phyloP scores from a whole-genome alignment of 64 coral and sea anemone genomes.

The Pocillopora damicornis region DNA sequence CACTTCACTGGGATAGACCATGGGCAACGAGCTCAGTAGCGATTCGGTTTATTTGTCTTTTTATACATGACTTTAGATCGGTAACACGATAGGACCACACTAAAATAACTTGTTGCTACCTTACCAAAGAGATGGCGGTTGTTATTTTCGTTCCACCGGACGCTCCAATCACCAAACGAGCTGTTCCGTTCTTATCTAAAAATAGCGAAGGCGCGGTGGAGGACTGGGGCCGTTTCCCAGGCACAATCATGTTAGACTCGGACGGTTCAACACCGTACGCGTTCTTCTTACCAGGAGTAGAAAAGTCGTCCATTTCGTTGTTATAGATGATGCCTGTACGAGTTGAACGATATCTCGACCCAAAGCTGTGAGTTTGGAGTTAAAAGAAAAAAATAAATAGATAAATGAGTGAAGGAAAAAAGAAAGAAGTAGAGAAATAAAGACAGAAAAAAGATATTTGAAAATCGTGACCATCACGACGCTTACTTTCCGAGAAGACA shows the following conservation, averaged over 20 bases:
- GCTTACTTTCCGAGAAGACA: no score
- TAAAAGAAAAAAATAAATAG: neutral
- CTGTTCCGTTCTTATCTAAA: conserved; percentile 70
- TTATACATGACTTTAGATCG: no score
- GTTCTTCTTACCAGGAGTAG: conserved; percentile 66
- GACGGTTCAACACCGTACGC: conserved; percentile 63
- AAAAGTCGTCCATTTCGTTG: conserved; percentile 99
- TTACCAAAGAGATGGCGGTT: conserved; percentile 81
- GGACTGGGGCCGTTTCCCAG: conserved; percentile 91
- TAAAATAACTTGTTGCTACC: neutral
- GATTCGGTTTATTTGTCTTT: no score
- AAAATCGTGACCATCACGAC: no score
- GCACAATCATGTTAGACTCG: conserved; percentile 60
- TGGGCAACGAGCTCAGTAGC: no score
- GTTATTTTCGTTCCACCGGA: conserved; percentile 95
- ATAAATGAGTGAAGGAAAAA: neutral
- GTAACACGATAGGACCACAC: no score
- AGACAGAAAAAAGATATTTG: no score
- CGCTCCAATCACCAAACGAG: conserved; percentile 72
- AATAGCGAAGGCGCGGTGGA: conserved; percentile 74
- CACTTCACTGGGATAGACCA: neutral
- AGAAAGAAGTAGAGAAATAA: neutral
- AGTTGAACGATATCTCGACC: conserved; percentile 60
- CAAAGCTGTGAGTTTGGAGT: conserved; percentile 49
- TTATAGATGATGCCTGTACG: conserved; percentile 92